A percentile compares a stretch with the other conserved stretches of the same genome.
Evolutionary conservation across 92 coral and sea anemone species (phyloP).

Genomic region (Palythoa caribaeorum): DNA sequence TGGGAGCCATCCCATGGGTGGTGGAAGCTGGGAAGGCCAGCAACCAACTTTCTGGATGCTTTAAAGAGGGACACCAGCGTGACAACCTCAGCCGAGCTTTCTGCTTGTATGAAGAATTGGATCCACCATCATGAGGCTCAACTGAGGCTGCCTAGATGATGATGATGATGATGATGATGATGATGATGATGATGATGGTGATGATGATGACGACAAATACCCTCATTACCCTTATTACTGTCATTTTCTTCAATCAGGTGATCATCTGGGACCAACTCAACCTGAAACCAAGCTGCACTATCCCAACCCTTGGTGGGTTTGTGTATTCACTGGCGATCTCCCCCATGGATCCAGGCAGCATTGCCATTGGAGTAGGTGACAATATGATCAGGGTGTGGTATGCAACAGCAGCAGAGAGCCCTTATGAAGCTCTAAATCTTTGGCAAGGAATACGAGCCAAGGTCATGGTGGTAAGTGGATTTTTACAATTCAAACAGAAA

Average conservation of each 20-base stretch:
- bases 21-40: no score
- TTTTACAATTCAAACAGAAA: not conserved
- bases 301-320: slow-evolving; percentile 96
- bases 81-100: no score
- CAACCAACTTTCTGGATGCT: no score
- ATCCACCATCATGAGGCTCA: no score
- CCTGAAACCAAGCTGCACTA: slow-evolving; percentile 65
- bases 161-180: no score
- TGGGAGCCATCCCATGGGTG: no score
- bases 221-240: not conserved
- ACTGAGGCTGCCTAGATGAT: no score
- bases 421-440: slow-evolving; percentile 77
- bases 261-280: slow-evolving; percentile 81
- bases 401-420: slow-evolving; percentile 63
- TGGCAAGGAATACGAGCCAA: slow-evolving; percentile 98
- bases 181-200: no score
- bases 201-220: not conserved
- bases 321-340: slow-evolving; percentile 88
- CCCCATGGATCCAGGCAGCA: slow-evolving; percentile 92
- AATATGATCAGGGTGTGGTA: slow-evolving; percentile 97
- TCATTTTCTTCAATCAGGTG: slow-evolving; percentile 58
- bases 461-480: slow-evolving; percentile 90
- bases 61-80: no score
- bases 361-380: slow-evolving; percentile 97
- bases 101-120: no score